Conservation (phyloP, 2,113 vertebrate species). For the Toxotes chatareus region DNA sequence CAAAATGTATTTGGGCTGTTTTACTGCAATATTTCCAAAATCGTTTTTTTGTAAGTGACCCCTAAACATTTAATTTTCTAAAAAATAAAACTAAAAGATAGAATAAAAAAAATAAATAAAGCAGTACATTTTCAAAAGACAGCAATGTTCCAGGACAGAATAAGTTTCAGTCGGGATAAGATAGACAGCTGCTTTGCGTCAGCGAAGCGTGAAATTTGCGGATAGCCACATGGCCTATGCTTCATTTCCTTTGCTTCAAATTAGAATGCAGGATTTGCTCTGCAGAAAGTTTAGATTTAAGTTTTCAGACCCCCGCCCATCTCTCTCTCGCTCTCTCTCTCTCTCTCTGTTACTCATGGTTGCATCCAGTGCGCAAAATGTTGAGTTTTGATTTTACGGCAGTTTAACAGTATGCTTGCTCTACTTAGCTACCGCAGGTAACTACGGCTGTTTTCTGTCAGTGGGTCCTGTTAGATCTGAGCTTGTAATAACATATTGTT, state of each 20-base stretch:
- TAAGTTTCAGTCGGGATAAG: conserved; percentile 21
- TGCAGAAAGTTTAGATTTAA: conserved; percentile 57
- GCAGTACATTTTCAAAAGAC: not conserved
- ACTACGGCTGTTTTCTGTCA: not conserved
- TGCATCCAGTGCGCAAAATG: not conserved
- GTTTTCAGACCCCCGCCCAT: conserved; percentile 54
- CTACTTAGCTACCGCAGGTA: not conserved
- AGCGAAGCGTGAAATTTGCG: conserved; percentile 73
- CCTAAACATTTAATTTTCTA: not conserved
- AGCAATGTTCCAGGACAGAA: not conserved
- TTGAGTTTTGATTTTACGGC: conserved; percentile 6
- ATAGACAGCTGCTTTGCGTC: conserved; percentile 75
- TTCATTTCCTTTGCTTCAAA: conserved; percentile 77
- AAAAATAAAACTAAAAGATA: not conserved
- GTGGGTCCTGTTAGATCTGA: too few species aligned
- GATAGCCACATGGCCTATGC: conserved; percentile 64
- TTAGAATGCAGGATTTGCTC: conserved; percentile 73
- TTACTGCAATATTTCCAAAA: not conserved
- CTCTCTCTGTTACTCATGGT: conserved; percentile 7
- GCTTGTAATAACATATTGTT: too few species aligned
- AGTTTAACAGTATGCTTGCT: not conserved
- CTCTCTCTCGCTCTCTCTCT: not conserved
- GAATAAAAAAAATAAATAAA: not conserved
- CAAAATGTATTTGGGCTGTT: not conserved
- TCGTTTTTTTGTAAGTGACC: not conserved